These are phyloP conservation scores for Sphaerodactylus townsendi DNA, from an alignment of 2,113 vertebrate species.

Conservation along the genomic window DNA sequence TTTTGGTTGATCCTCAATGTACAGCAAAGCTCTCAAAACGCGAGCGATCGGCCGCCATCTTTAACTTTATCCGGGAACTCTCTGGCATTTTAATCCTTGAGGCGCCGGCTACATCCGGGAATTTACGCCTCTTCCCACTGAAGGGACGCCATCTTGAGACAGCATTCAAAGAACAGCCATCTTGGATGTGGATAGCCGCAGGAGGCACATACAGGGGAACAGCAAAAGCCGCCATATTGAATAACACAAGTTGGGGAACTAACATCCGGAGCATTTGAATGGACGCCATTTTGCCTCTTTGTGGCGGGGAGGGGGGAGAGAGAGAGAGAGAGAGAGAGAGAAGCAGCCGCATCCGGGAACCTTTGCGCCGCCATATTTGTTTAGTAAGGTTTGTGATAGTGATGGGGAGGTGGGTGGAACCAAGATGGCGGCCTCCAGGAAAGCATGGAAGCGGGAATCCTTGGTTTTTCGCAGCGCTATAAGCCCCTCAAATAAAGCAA, in stretches of 20 bases:
- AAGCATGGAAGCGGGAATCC: background rate
- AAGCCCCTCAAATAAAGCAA: background rate
- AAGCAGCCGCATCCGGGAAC: background rate
- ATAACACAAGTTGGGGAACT: background rate
- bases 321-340: too few species aligned
- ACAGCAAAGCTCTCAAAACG: background rate
- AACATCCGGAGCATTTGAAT: background rate
- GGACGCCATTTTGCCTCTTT: constrained; percentile 3
- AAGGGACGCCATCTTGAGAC: background rate
- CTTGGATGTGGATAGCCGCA: constrained; percentile 4
- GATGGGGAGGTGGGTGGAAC: background rate
- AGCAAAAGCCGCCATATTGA: constrained; percentile 12
- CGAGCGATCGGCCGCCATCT: background rate
- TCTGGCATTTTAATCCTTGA: background rate
- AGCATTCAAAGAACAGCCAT: background rate
- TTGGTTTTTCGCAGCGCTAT: too few species aligned
- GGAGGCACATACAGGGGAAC: constrained; percentile 8
- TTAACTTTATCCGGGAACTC: background rate
- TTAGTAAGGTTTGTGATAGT: background rate
- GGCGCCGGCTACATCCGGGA: background rate
- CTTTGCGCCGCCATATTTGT: background rate
- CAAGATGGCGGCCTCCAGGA: constrained; percentile 22
- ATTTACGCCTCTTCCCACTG: background rate
- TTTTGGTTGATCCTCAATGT: background rate
- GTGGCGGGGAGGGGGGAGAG: background rate